Base-by-base conservation (phyloP, 2,113 vertebrate species). In the Onychostoma macrolepis region DNA sequence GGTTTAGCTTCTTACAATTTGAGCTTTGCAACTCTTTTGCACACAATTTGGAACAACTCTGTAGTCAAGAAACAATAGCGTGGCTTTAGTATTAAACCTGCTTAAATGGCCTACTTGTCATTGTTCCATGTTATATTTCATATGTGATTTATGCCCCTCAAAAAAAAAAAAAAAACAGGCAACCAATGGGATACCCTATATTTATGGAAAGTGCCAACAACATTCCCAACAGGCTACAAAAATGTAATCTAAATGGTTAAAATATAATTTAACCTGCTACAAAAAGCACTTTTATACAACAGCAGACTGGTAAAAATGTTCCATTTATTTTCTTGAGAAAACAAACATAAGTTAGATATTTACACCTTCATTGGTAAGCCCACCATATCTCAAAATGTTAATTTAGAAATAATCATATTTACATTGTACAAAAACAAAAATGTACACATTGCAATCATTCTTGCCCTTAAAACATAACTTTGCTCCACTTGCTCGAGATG, bases 291-390 rank as follows among this genome's bases (percentile, higher is more conserved):
- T 76, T 83, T 19, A 48, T 15, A 74, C 30, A 33, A 4, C 13
- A 21, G 75, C 43, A 63, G 48, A 53, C 21, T 36, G 48, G 85
- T 90, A 89, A 87, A 91, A 89, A 85, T 10, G 12, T 78, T 78
- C 15, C 1, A 72, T 91, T 92, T 92, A 90, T 90, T 91, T 84
- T 76, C 58, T 56, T 88, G 30, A 77, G 89, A 87, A 89, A 89
- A 89, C 21, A 89, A 84, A 77, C 90, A 87, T 93, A 94, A 94
- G 87, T 95, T 93, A 93, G 87, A 93, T 95, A 95, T 95, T 91
- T 95, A 95, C 94, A 94, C 83, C 90, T 86, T 92, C 90, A 92
- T 92, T 90, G 56, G 21, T 87, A 90, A 88, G 83, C 88, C 89
- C 89, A 89, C 89, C 85, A 83, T 76, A 90, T 90, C 89, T 67